Conservation (phyloP, 2,888 invertebrate species). For the Acanthosoma haemorrhoidale region DNA sequence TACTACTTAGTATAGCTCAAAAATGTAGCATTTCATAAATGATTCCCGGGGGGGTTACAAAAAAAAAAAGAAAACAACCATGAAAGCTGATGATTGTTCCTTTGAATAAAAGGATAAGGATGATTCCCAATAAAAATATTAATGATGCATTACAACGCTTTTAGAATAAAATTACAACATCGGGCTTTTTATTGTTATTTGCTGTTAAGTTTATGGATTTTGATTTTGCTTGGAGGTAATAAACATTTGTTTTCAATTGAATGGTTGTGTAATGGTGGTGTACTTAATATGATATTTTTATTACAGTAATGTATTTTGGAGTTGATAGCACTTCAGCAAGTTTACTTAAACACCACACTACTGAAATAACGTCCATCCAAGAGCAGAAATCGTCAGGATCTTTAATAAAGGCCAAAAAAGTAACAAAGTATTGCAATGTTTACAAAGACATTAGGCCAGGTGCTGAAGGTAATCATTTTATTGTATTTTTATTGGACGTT, state of each 20-base stretch:
- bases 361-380: constrained; percentile 49
- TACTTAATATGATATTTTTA: constrained; percentile 15
- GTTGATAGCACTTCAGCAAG: constrained; percentile 49
- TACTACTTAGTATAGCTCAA: too few species aligned
- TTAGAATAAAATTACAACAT: constrained; percentile 59
- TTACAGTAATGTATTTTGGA: constrained; percentile 69
- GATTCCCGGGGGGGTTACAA: too few species aligned
- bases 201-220: constrained; percentile 75
- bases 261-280: not conserved
- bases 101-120: constrained; percentile 3
- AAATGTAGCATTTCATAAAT: too few species aligned
- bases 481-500: too few species aligned
- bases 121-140: constrained; percentile 46
- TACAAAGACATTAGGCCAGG: constrained; percentile 62
- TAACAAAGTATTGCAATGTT: constrained; percentile 66
- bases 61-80: not conserved
- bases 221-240: constrained; percentile 68
- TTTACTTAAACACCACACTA: constrained; percentile 47
- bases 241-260: not conserved
- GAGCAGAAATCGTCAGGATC: constrained; percentile 54
- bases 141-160: constrained; percentile 38
- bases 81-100: not conserved
- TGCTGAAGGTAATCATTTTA: constrained; percentile 61
- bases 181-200: constrained; percentile 76
- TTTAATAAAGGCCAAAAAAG: constrained; percentile 59